Conservation (phyloP, 2,797 vertebrate species). For the Leucoraja ocellata region DNA sequence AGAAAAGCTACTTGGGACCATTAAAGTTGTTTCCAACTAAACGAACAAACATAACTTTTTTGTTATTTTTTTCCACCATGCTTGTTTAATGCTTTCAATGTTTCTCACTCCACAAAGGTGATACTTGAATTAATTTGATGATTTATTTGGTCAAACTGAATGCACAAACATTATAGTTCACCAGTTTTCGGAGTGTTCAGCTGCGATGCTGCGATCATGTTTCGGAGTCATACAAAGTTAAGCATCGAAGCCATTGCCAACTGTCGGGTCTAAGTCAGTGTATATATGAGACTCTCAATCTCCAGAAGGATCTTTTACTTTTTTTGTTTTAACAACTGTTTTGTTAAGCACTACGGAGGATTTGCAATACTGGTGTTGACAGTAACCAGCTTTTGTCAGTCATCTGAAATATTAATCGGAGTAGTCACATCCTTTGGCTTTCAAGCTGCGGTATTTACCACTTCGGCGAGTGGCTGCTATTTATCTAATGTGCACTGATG, state of each 20-base stretch:
- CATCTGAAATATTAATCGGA: constrained; percentile 26
- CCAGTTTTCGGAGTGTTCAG: not conserved
- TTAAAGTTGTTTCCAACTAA: too few relatives aligned
- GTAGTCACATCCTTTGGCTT: constrained; percentile 43
- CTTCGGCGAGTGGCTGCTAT: constrained; percentile 55
- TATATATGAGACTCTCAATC: not conserved
- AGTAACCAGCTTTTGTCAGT: constrained; percentile 46
- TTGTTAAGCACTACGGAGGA: constrained; percentile 11
- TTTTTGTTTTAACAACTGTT: constrained; percentile 27
- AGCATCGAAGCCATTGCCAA: not conserved
- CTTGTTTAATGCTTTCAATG: not conserved
- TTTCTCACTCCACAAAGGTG: not conserved
- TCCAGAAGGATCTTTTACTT: not conserved
- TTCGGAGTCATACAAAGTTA: constrained; percentile 15
- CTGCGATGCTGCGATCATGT: not conserved
- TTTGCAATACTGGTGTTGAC: constrained; percentile 44
- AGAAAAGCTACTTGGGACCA: too few relatives aligned
- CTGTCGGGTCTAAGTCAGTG: not conserved
- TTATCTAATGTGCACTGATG: constrained; percentile 53
- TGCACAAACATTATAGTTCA: not conserved
- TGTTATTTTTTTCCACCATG: not conserved
- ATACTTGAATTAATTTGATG: not conserved
- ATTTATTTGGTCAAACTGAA: not conserved
- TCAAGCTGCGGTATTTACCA: constrained; percentile 54
- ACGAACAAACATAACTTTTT: not conserved